Base-by-base conservation (phyloP, 2,888 invertebrate genomes). In the Limenitis camilla region DNA sequence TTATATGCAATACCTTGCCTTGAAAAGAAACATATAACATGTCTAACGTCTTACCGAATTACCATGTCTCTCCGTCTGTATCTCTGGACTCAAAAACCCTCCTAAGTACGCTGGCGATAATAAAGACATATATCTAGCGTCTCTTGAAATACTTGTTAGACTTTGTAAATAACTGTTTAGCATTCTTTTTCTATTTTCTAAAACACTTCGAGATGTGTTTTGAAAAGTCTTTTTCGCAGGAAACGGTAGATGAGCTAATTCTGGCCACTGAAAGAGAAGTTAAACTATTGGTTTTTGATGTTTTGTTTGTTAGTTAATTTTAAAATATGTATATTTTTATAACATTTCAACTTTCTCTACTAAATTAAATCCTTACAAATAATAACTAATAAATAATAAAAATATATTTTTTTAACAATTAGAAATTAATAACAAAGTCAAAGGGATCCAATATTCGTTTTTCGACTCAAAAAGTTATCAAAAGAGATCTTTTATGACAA, bases 201-300 rank as follows among this genome's bases (percentile, higher is more conserved):
- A 81, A 28, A 98, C 93, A 2, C 91, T 82, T 7, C 94, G 85
- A 52, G 96, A 96, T 74, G 96, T 95, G 72, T 97, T 98, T 71
- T 97, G 96, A 76, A 98, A 96, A 42, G 97, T 94, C 74, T 96
- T 96, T 80, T 98, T 98, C 0, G 93, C 95, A 0, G 98, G 98
- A 71, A 97, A 96, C 28, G 92, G 90, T 32, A 97, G 83, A 65
- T 92, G 92, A 0, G 91, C 89, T 27, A 97, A 78, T 70, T 93
- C 93, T 31, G 94, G 92, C 89, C 92, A 96, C 92, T 96, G 77
- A 35, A 83, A 81, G 51, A 42, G 31, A 45, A 59, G 39, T 32
- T 33, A 8, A n/a, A 38, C n/a, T n/a, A 4, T 42, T 1, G 31
- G 7, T 33, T 35, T 28, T 29, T 19, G 27, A 7, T 6, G 1